Evolutionary conservation across 1,140 invertebrate species (phyloP), one percentile per base, ranked within the genome.

Genomic region (Habropoda laboriosa): DNA sequence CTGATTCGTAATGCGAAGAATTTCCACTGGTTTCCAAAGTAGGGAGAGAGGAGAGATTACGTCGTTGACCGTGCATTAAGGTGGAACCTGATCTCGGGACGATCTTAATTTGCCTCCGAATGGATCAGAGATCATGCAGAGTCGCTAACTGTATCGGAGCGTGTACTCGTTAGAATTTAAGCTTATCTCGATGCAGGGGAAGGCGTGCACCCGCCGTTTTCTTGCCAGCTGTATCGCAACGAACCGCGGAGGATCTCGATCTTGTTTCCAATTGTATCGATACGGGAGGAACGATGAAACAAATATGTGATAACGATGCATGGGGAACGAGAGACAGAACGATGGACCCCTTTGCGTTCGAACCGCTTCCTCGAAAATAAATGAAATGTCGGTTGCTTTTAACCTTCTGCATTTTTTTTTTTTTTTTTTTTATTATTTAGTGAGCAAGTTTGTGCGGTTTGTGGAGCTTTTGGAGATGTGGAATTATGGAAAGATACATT

Each of bases 51-150:
- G 21, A 12, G 18, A 63, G 32, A 45, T 30, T 51, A 40, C 42
- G 3, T 47, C 40, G 58, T 40, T 57, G n/a, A 24, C 35, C 27
- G 63, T 35, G 51, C 63, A 47, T 57, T 51, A 55, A 38, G 27
- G n/a, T 24, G 47, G 51, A 68, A 68, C 49, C 27, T n/a, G 51
- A 76, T 76, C 74, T 47, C 63, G 30, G n/a, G 63, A 47, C 74
- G 40, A 76, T 76, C 74, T 76, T 76, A 76, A 76, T 76, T 76
- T 68, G 74, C 74, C 74, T 76, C 63, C 51, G 63, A 38, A 35
- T 45, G 74, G 74, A 76, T 57, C 74, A 24, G 32, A 64, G 51
- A 76, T 68, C 49, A 45, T 18, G 40, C 21, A 30, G n/a, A n/a
- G 24, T 57, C 74, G 61, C 27, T 68, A 76, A 76, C 74, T 53